These are phyloP conservation scores for Scaptomyza montana DNA, from an alignment of 1,140 invertebrate species.

Conservation along the genomic window DNA sequence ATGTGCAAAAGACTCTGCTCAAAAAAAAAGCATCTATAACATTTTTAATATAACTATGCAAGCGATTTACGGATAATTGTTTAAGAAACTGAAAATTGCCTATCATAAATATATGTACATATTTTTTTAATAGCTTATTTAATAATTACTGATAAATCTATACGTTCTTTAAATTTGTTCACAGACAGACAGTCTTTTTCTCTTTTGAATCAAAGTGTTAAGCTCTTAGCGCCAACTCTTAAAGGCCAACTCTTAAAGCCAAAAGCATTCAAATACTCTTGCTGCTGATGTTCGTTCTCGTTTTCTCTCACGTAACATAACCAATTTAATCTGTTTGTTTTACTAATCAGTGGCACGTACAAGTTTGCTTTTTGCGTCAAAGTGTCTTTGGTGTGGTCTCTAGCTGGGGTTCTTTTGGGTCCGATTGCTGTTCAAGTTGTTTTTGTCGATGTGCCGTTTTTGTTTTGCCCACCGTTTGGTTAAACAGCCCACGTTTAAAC, in stretches of 20 bases:
- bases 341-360: slow-evolving; percentile 77
- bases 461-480: slow-evolving; percentile 58
- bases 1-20: slow-evolving; percentile 21
- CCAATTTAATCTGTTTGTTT: slow-evolving; percentile 77
- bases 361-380: slow-evolving; percentile 68
- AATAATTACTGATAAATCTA: too few relatives aligned
- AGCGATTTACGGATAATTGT: too few relatives aligned
- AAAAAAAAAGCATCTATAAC: background rate
- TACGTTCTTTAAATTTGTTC: background rate
- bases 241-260: slow-evolving; percentile 10
- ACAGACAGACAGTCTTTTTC: background rate
- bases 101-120: too few relatives aligned
- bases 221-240: slow-evolving; percentile 16
- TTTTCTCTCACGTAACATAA: slow-evolving; percentile 37
- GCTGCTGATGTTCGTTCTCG: background rate
- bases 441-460: slow-evolving; percentile 22
- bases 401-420: slow-evolving; percentile 46
- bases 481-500: slow-evolving; percentile 77
- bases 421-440: slow-evolving; percentile 30
- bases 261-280: background rate
- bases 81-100: too few relatives aligned
- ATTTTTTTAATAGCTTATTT: too few relatives aligned
- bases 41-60: background rate
- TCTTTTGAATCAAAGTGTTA: background rate
- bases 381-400: slow-evolving; percentile 62